A percentile compares a stretch with the other conserved stretches of the same genome.
These are phyloP conservation scores for Noctua janthina DNA, from an alignment of 2,888 invertebrate genomes.

Conservation along the genomic window DNA sequence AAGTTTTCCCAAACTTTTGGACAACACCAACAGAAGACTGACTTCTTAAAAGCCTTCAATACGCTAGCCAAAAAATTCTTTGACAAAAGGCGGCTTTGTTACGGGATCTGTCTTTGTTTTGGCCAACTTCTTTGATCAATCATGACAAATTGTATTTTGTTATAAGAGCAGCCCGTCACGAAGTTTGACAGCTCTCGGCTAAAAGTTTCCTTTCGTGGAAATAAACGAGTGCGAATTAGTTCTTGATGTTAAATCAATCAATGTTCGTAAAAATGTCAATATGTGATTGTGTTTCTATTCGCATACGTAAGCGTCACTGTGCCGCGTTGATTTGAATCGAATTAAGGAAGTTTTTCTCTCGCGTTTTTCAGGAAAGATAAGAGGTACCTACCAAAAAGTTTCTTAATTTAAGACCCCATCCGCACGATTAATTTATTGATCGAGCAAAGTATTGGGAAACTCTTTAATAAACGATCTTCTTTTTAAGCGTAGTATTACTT, in stretches of 20 bases:
- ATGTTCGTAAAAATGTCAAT: constrained; percentile 28
- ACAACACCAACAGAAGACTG: constrained; percentile 44
- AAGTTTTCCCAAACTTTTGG: constrained; percentile 54
- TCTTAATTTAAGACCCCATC: constrained; percentile 47
- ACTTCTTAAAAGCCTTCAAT: constrained; percentile 69
- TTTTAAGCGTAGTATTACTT: background rate
- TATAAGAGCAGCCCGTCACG: constrained; percentile 81
- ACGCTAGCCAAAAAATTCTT: constrained; percentile 71
- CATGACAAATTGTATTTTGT: constrained; percentile 89
- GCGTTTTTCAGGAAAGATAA: background rate
- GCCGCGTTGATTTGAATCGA: constrained; percentile 18
- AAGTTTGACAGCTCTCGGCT: constrained; percentile 84
- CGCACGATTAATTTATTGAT: constrained; percentile 42
- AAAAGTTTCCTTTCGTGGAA: constrained; percentile 80
- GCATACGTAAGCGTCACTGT: background rate
- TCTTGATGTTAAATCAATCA: constrained; percentile 68
- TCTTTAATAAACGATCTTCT: constrained; percentile 12
- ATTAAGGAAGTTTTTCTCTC: constrained; percentile 31
- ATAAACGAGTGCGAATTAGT: constrained; percentile 81
- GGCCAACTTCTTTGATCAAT: constrained; percentile 87
- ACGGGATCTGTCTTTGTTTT: constrained; percentile 79
- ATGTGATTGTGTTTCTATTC: constrained; percentile 15
- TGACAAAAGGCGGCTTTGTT: constrained; percentile 79
- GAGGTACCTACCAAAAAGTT: constrained; percentile 21
- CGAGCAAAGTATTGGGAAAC: constrained; percentile 27